Conservation (phyloP, 2,113 vertebrate species). For the Tringa solitaria region DNA sequence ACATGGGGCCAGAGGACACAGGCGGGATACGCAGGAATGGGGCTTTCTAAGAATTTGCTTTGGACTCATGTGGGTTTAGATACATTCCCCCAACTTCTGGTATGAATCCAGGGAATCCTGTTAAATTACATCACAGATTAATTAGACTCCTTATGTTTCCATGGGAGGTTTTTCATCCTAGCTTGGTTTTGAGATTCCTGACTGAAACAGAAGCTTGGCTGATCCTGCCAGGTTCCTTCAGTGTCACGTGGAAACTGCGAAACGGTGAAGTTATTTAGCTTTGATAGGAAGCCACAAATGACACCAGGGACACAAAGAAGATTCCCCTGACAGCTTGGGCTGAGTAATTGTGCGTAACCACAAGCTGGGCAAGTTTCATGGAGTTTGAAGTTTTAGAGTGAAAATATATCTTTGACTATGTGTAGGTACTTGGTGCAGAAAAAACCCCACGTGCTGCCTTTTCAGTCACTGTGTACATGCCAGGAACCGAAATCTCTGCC, state of each 20-base stretch:
- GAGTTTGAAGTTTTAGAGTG: not conserved
- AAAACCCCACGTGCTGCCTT: not conserved
- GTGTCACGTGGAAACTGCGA: not conserved
- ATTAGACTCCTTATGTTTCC: not conserved
- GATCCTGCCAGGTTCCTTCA: not conserved
- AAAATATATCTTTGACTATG: not conserved
- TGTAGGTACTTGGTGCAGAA: not conserved
- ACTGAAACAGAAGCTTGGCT: not conserved
- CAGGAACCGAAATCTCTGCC: not conserved
- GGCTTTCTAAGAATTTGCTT: not conserved
- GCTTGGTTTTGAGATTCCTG: not conserved
- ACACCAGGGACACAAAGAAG: not conserved
- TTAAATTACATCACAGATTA: not conserved
- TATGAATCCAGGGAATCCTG: not conserved
- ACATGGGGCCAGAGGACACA: not conserved
- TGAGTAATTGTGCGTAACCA: not conserved
- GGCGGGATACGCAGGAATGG: not conserved
- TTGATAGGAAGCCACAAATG: constrained; percentile 3
- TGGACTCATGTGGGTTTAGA: not conserved
- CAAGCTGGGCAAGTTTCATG: not conserved
- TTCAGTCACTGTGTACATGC: not conserved
- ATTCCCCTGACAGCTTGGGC: not conserved
- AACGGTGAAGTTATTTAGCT: not conserved
- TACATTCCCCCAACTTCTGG: not conserved
- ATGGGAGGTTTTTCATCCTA: not conserved